These are phyloP conservation scores for Heteractis magnifica DNA, from an alignment of 92 coral and sea anemone species.

Conservation along the genomic window DNA sequence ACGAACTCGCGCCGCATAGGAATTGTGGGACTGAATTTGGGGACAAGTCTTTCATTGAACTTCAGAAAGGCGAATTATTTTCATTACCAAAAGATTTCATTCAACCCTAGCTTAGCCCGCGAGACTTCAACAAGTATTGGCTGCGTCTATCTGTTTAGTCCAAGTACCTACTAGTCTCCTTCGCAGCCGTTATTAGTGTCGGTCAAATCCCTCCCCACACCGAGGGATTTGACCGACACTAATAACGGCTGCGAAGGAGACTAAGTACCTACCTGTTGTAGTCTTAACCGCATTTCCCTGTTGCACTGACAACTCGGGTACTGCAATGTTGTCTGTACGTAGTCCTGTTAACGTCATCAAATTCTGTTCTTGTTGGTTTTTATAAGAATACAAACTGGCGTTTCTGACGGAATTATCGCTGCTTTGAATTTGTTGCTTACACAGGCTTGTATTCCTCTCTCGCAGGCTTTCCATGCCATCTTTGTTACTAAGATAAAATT, in stretches of 20 bases:
- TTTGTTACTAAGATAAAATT: conserved; percentile 7
- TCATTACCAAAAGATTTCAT: no score
- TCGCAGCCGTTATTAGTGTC: no score
- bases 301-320: background rate
- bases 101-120: no score
- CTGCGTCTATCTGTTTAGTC: no score
- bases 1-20: no score
- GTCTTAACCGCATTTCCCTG: background rate
- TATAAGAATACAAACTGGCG: background rate
- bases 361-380: background rate
- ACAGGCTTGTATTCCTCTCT: background rate
- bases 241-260: background rate
- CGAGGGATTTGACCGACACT: background rate
- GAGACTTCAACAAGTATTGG: no score
- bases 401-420: background rate
- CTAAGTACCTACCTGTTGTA: background rate
- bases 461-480: conserved; percentile 1
- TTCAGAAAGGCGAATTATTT: no score
- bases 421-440: background rate
- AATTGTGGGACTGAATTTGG: no score
- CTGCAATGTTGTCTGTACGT: no score
- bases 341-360: background rate
- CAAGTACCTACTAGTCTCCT: no score
- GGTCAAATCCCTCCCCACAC: no score
- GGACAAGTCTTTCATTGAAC: no score